phyloP scores from a whole-genome alignment of 1,140 invertebrate genomes.

The Zaprionus nigranus region DNA sequence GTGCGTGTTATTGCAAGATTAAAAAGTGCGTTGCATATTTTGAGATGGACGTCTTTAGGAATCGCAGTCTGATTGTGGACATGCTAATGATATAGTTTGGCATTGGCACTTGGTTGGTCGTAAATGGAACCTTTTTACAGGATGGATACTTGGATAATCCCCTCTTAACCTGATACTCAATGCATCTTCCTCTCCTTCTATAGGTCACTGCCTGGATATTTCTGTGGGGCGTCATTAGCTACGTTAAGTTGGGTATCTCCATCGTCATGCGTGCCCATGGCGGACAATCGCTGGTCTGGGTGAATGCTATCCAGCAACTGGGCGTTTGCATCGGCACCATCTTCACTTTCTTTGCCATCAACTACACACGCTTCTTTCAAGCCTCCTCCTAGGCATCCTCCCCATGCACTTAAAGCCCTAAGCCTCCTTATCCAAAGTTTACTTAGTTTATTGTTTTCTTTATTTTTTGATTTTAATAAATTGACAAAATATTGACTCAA shows the following conservation, averaged over 20 bases:
- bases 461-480: background rate
- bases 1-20: too few relatives aligned
- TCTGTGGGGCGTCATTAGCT: conserved; percentile 89
- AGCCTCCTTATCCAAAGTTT: background rate
- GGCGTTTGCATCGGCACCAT: conserved; percentile 92
- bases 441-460: background rate
- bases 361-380: conserved; percentile 88
- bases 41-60: conserved; percentile 19
- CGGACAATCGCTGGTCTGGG: conserved; percentile 84
- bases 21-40: too few relatives aligned
- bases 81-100: conserved; percentile 92
- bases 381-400: conserved; percentile 4
- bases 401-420: too few relatives aligned
- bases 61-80: conserved; percentile 88
- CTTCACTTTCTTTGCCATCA: conserved; percentile 90
- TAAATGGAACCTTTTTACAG: conserved; percentile 94
- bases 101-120: conserved; percentile 94
- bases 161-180: background rate
- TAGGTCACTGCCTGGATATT: conserved; percentile 90
- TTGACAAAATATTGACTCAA: background rate
- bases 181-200: conserved; percentile 25
- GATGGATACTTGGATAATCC: too few relatives aligned
- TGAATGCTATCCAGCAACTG: conserved; percentile 91
- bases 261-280: conserved; percentile 88
- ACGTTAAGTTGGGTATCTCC: conserved; percentile 92